These are phyloP conservation scores for Amphipoea lucens DNA, from an alignment of 2,888 invertebrate genomes.

Conservation along the genomic window DNA sequence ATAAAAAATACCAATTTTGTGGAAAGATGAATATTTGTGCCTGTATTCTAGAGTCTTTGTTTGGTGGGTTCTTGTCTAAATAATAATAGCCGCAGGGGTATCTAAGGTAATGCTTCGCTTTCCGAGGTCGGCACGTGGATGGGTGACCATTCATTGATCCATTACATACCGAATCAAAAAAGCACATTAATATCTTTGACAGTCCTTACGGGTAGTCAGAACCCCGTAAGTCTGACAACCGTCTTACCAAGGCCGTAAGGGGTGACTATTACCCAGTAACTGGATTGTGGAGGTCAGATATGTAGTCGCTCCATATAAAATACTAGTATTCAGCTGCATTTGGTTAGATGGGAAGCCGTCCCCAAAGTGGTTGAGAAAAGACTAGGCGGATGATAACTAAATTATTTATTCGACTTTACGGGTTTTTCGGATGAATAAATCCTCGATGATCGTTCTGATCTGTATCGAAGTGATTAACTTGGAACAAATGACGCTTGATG, in stretches of 20 bases:
- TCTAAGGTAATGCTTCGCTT: neutral
- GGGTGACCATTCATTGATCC: neutral
- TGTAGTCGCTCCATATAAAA: neutral
- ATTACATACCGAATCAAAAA: neutral
- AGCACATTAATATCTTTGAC: neutral
- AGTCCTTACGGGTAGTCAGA: neutral
- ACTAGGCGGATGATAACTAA: neutral
- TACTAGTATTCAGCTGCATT: neutral
- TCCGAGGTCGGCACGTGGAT: neutral
- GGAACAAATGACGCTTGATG: slow-evolving; percentile 45
- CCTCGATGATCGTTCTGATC: slow-evolving; percentile 2
- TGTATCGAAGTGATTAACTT: slow-evolving; percentile 39
- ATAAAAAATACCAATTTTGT: neutral
- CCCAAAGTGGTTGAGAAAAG: neutral
- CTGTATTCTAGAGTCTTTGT: neutral
- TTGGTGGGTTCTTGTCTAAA: neutral
- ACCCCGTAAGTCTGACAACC: neutral
- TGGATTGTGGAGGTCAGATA: neutral
- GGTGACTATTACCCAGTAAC: neutral
- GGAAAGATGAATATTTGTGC: neutral
- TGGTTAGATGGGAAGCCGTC: neutral
- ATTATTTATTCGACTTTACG: neutral
- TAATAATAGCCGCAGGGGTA: neutral
- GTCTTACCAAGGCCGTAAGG: neutral
- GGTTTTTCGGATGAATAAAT: slow-evolving; percentile 10